phyloP scores from a whole-genome alignment of 2,113 vertebrate species.

The Fregetta grallaria region DNA sequence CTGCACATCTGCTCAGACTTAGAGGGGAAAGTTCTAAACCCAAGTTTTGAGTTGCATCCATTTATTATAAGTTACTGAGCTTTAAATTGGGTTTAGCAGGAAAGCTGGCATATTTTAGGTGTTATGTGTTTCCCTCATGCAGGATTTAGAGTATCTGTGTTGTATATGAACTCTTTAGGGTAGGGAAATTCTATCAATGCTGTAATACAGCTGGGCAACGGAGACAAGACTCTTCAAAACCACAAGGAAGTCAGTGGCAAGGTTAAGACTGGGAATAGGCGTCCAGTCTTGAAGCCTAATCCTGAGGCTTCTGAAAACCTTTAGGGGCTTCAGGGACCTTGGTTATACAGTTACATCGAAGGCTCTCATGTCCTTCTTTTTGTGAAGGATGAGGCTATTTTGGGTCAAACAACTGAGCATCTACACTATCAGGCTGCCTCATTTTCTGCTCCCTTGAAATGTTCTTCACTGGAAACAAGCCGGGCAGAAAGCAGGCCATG shows the following conservation, averaged over 20 bases:
- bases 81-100: not conserved
- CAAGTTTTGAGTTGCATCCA: not conserved
- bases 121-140: not conserved
- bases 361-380: not conserved
- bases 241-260: not conserved
- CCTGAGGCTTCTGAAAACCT: not conserved
- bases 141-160: not conserved
- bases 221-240: not conserved
- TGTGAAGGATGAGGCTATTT: not conserved
- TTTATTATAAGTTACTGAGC: not conserved
- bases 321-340: not conserved
- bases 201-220: not conserved
- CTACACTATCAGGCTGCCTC: not conserved
- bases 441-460: not conserved
- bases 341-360: accelerated
- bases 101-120: not conserved
- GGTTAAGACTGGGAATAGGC: not conserved
- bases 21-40: not conserved
- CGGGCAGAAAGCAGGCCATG: not conserved
- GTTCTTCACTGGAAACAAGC: not conserved
- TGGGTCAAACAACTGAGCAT: not conserved
- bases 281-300: not conserved
- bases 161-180: not conserved
- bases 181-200: not conserved
- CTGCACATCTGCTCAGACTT: not conserved